Percentiles rank a stretch among this genome's conserved stretches.
phyloP scores from a whole-genome alignment of 2,797 vertebrate genomes.

The Takifugu ocellatus region DNA sequence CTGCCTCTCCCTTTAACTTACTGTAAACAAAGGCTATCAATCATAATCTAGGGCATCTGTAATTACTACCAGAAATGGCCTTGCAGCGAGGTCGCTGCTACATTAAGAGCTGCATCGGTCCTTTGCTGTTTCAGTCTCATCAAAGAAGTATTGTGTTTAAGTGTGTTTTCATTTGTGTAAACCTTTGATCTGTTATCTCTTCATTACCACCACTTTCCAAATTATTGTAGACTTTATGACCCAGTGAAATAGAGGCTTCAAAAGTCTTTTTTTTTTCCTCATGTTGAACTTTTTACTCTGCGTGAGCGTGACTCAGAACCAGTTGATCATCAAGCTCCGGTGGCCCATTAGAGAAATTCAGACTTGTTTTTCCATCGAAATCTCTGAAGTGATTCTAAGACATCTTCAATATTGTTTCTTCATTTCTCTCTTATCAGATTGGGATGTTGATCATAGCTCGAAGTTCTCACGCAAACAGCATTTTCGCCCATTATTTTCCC shows the following conservation, averaged over 20 bases:
- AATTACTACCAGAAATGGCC: constrained; percentile 76
- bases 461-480: no score
- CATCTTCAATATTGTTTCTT: no score
- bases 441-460: no score
- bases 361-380: no score
- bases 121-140: constrained; percentile 21
- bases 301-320: constrained; percentile 10
- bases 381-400: no score
- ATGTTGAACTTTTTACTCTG: constrained; percentile 7
- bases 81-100: constrained; percentile 32
- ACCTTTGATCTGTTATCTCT: constrained; percentile 30
- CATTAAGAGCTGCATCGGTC: constrained; percentile 20
- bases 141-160: constrained; percentile 44
- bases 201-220: constrained; percentile 41
- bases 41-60: constrained; percentile 75
- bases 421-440: no score
- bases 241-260: constrained; percentile 13
- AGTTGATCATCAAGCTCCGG: not conserved
- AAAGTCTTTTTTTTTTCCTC: constrained; percentile 12
- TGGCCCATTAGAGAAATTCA: not conserved
- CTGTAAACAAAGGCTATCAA: constrained; percentile 82
- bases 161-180: constrained; percentile 32
- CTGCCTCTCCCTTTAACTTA: constrained; percentile 75
- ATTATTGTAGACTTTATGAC: constrained; percentile 37
- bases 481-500: no score